Conservation (phyloP, 2,888 invertebrate genomes). For the Protodeltote pygarga region DNA sequence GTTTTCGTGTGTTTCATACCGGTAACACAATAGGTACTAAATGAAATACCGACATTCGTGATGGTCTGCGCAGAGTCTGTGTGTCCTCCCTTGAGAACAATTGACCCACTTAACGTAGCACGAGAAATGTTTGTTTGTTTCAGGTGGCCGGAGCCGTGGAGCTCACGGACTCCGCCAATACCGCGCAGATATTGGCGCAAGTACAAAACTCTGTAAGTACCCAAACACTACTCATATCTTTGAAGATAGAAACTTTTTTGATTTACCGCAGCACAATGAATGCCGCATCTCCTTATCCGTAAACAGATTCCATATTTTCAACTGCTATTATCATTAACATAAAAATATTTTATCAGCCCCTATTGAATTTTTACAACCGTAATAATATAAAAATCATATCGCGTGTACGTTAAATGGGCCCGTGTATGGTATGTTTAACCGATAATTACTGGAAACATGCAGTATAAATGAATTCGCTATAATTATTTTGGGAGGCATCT, state of each 20-base stretch:
- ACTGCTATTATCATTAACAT: conserved; percentile 21
- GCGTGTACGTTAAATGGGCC: conserved; percentile 20
- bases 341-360: conserved; percentile 32
- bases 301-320: conserved; percentile 31
- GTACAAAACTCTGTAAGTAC: conserved; percentile 75
- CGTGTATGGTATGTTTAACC: conserved; percentile 40
- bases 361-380: conserved; percentile 53
- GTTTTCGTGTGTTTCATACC: too few relatives aligned
- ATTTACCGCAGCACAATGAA: conserved; percentile 24
- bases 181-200: conserved; percentile 72
- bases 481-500: conserved; percentile 59
- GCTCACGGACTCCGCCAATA: conserved; percentile 74
- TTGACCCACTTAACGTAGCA: conserved; percentile 74
- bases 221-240: too few relatives aligned
- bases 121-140: conserved; percentile 69
- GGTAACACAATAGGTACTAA: conserved; percentile 25
- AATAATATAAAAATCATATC: conserved; percentile 47
- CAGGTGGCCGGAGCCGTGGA: conserved; percentile 80
- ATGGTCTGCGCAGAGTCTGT: conserved; percentile 37
- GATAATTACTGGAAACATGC: conserved; percentile 53
- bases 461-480: conserved; percentile 51
- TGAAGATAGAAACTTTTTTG: conserved; percentile 12
- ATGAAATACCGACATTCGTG: conserved; percentile 39
- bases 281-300: conserved; percentile 16
- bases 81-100: conserved; percentile 57